These are phyloP conservation scores for Ceyx margarethae DNA, from an alignment of 2,113 vertebrate genomes.

Conservation along the genomic window DNA sequence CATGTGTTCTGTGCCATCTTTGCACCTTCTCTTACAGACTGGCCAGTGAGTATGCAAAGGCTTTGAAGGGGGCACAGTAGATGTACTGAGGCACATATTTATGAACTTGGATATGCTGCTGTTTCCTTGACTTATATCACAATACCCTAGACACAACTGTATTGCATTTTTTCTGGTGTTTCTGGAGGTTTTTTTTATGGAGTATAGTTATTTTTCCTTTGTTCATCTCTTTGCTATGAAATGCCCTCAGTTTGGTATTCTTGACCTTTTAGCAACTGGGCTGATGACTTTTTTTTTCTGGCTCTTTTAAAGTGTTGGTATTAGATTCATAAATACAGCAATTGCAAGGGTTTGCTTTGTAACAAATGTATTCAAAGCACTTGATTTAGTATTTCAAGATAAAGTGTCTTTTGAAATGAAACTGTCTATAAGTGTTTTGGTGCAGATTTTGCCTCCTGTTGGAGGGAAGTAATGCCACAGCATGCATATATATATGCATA, in stretches of 20 bases:
- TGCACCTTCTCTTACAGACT: background rate
- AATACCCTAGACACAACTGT: too few relatives aligned
- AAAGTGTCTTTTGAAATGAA: background rate
- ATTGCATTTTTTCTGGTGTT: background rate
- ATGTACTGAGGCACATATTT: background rate
- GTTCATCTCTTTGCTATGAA: background rate
- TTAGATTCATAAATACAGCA: background rate
- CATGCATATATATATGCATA: too few relatives aligned
- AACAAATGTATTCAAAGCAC: background rate
- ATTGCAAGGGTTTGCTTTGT: background rate
- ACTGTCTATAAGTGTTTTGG: background rate
- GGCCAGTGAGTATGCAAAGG: accelerated
- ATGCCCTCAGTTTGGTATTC: background rate
- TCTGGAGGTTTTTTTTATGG: background rate
- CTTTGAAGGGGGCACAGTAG: background rate
- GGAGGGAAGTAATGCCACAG: background rate
- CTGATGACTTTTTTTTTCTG: background rate
- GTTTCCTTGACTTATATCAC: background rate
- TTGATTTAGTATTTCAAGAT: background rate
- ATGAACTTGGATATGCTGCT: background rate
- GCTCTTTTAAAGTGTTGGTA: background rate
- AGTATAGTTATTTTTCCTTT: background rate
- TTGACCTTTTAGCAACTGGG: background rate
- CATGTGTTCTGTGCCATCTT: background rate
- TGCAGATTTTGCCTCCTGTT: background rate